Evolutionary conservation across 2,888 invertebrate species (phyloP).

Genomic region (Ophion costatus): DNA sequence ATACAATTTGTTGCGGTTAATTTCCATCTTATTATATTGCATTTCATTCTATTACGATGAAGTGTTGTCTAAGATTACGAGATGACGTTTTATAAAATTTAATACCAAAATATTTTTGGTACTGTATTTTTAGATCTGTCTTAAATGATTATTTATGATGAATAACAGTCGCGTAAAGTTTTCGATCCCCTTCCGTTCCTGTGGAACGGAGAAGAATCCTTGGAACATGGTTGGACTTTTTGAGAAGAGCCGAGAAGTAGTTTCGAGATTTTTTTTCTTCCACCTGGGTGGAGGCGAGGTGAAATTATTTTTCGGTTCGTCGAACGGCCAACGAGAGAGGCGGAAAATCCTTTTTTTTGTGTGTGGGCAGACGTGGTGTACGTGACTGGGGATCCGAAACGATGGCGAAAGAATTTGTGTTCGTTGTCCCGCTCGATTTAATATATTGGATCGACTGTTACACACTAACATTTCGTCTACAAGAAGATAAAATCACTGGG

Average conservation of each 20-base stretch:
- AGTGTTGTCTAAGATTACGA: too few species aligned
- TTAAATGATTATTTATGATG: background rate
- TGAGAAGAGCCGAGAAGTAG: slow-evolving; percentile 8
- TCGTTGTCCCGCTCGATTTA: slow-evolving; percentile 13
- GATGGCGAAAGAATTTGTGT: slow-evolving; percentile 38
- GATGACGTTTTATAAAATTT: too few species aligned
- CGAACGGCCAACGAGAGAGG: slow-evolving; percentile 15
- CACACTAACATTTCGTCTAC: background rate
- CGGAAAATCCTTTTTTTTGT: slow-evolving; percentile 15
- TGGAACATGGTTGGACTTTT: slow-evolving; percentile 23
- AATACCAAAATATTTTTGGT: too few species aligned
- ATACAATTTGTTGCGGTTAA: background rate
- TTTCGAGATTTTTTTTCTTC: slow-evolving; percentile 11
- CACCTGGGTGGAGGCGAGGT: background rate
- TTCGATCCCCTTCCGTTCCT: background rate
- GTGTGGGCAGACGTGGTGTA: slow-evolving; percentile 7
- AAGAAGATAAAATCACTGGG: slow-evolving; percentile 19
- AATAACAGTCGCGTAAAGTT: too few species aligned
- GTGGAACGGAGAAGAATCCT: slow-evolving; percentile 4
- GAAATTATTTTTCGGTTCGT: slow-evolving; percentile 46
- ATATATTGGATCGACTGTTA: slow-evolving; percentile 4
- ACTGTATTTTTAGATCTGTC: too few species aligned
- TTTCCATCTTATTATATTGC: background rate
- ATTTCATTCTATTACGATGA: background rate
- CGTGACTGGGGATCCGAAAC: slow-evolving; percentile 27